A percentile compares a stretch with the other conserved stretches of the same genome.
Conservation (phyloP, 2,113 vertebrate species). For the Ophthalmolycus amberensis region DNA sequence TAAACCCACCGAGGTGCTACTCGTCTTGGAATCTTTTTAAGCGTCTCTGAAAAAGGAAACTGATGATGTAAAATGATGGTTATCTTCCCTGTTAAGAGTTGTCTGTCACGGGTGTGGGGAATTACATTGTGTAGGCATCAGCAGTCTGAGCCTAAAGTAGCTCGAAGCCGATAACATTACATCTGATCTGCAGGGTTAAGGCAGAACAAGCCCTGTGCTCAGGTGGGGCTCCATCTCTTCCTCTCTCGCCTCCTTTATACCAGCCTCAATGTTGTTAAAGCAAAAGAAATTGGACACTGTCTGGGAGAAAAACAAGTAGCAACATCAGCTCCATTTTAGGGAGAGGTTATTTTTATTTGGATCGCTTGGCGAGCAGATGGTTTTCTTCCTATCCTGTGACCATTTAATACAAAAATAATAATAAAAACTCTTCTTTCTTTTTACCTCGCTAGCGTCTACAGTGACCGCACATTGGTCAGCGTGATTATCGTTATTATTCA, state of each 20-base stretch:
- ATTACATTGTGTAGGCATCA: constrained; percentile 59
- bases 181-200: constrained; percentile 71
- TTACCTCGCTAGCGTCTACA: constrained; percentile 12
- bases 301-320: constrained; percentile 26
- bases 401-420: neutral
- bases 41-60: neutral
- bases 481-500: constrained; percentile 26
- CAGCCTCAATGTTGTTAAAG: constrained; percentile 42
- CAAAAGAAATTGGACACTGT: constrained; percentile 43
- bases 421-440: neutral
- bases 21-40: neutral
- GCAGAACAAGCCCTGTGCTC: constrained; percentile 61
- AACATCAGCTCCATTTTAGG: constrained; percentile 29
- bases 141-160: constrained; percentile 60
- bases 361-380: neutral
- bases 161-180: constrained; percentile 68
- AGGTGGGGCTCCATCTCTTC: constrained; percentile 36
- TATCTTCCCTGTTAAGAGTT: neutral
- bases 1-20: neutral
- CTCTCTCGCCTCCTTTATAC: constrained; percentile 31
- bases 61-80: constrained; percentile 7
- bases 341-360: constrained; percentile 24
- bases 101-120: constrained; percentile 30
- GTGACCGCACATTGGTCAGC: constrained; percentile 27
- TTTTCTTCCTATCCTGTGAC: neutral